Conservation (phyloP, 2,113 vertebrate species). For the Passer montanus region DNA sequence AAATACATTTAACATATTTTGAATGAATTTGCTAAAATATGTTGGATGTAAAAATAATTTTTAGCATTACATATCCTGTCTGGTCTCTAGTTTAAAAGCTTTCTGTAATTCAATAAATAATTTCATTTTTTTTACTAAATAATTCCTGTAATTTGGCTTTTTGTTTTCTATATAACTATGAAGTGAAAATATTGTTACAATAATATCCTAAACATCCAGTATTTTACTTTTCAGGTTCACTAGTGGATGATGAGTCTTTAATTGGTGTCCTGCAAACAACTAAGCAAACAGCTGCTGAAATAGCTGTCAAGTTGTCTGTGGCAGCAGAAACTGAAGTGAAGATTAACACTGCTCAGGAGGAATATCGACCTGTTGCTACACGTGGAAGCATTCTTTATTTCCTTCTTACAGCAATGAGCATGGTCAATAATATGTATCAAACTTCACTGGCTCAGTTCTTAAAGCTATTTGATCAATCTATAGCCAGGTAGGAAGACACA, state of each 20-base stretch:
- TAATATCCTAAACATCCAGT: not conserved
- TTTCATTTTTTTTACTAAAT: not conserved
- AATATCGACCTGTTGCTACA: conserved; percentile 79
- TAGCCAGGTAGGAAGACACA: conserved; percentile 66
- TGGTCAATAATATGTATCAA: conserved; percentile 84
- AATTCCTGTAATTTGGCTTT: not conserved
- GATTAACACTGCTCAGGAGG: conserved; percentile 78
- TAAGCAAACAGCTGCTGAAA: conserved; percentile 77
- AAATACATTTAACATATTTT: not conserved
- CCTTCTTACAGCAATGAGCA: conserved; percentile 81
- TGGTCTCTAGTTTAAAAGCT: not conserved
- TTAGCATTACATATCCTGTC: not conserved
- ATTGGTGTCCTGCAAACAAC: conserved; percentile 77
- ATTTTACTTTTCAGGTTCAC: conserved; percentile 67
- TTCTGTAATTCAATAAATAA: not conserved
- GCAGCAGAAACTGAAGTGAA: conserved; percentile 79
- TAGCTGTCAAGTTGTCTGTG: conserved; percentile 77
- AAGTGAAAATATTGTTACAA: not conserved
- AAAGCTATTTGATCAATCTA: conserved; percentile 79
- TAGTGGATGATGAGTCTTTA: conserved; percentile 81
- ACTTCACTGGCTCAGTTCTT: conserved; percentile 81
- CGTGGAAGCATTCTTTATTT: conserved; percentile 82
- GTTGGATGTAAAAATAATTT: not conserved
- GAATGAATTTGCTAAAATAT: not conserved
- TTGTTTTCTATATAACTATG: not conserved